phyloP scores from a whole-genome alignment of 2,888 invertebrate genomes.

The Thereva unica region DNA sequence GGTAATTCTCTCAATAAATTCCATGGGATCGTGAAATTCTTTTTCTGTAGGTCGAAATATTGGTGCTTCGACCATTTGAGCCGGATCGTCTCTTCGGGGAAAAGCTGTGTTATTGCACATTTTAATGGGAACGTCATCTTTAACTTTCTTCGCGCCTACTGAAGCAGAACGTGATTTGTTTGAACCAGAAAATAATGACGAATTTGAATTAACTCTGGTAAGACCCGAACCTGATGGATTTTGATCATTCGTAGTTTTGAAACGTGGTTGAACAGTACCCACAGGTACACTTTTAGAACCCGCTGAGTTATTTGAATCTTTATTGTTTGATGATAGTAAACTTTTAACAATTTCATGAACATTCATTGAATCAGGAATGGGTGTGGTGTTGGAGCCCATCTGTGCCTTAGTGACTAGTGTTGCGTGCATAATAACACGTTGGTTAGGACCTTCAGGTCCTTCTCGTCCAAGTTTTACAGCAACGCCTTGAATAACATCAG shows the following conservation, averaged over 20 bases:
- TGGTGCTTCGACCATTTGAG: slow-evolving; percentile 73
- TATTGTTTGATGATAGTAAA: slow-evolving; percentile 48
- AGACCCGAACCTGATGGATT: slow-evolving; percentile 44
- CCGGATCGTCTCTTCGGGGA: slow-evolving; percentile 59
- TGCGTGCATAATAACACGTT: slow-evolving; percentile 66
- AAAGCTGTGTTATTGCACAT: slow-evolving; percentile 59
- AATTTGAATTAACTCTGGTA: slow-evolving; percentile 56
- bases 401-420: slow-evolving; percentile 67
- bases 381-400: slow-evolving; percentile 56
- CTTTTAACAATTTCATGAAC: slow-evolving; percentile 57
- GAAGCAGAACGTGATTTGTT: slow-evolving; percentile 51
- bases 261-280: slow-evolving; percentile 63
- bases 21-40: slow-evolving; percentile 85
- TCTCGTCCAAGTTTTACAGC: slow-evolving; percentile 69
- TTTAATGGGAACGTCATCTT: slow-evolving; percentile 56
- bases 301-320: slow-evolving; percentile 38
- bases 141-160: slow-evolving; percentile 54
- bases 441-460: slow-evolving; percentile 66
- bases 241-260: slow-evolving; percentile 47
- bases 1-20: slow-evolving; percentile 80
- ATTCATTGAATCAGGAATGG: slow-evolving; percentile 55
- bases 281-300: slow-evolving; percentile 57
- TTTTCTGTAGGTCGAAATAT: slow-evolving; percentile 79
- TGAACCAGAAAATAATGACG: slow-evolving; percentile 55
- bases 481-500: slow-evolving; percentile 64